Evolutionary conservation across 2,888 invertebrate species (phyloP).

Genomic region (Ephialtes manifestator): DNA sequence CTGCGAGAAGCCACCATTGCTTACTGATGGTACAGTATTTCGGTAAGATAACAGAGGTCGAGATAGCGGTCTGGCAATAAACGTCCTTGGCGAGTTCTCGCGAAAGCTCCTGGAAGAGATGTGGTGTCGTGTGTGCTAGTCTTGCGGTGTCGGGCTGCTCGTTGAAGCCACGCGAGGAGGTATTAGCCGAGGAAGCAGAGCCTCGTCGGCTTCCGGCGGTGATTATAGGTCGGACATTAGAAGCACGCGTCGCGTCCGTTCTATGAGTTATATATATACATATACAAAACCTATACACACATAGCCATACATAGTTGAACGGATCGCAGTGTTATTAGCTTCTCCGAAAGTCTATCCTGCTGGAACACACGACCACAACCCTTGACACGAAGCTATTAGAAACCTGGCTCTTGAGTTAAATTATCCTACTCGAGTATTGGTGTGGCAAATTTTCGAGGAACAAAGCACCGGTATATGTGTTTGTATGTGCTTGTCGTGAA

Average conservation of each 20-base stretch:
- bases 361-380: slow-evolving; percentile 9
- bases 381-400: slow-evolving; percentile 53
- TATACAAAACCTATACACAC: background rate
- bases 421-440: slow-evolving; percentile 14
- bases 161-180: slow-evolving; percentile 42
- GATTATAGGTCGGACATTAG: slow-evolving; percentile 52
- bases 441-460: background rate
- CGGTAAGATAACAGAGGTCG: slow-evolving; percentile 15
- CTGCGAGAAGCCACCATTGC: background rate
- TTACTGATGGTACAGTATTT: background rate
- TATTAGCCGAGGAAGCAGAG: slow-evolving; percentile 32
- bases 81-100: slow-evolving; percentile 32
- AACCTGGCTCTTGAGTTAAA: background rate
- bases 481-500: background rate
- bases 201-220: slow-evolving; percentile 45
- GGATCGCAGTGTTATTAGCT: slow-evolving; percentile 39
- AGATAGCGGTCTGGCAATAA: slow-evolving; percentile 36
- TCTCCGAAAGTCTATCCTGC: slow-evolving; percentile 46
- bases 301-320: background rate
- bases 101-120: background rate
- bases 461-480: background rate
- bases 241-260: slow-evolving; percentile 37
- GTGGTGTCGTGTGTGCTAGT: background rate
- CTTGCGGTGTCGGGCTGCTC: slow-evolving; percentile 1
- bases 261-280: background rate